Percentiles rank a stretch among this genome's conserved stretches.
Conservation (phyloP, 2,888 invertebrate species). For the Yponomeuta evonymella region DNA sequence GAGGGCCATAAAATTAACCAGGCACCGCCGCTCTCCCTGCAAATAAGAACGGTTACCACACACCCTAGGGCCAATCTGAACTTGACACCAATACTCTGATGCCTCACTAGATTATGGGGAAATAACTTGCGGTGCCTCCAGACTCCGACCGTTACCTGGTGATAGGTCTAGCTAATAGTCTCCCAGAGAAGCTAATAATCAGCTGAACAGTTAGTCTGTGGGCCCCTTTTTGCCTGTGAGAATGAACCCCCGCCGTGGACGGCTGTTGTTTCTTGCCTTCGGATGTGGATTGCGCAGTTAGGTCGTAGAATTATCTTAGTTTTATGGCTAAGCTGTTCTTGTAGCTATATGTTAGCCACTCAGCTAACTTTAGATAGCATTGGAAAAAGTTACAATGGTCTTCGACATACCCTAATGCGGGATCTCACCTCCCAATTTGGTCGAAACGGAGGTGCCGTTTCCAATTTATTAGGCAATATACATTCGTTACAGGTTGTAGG, state of each 20-base stretch:
- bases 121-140: constrained; percentile 40
- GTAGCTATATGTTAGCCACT: neutral
- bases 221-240: constrained; percentile 31
- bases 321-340: neutral
- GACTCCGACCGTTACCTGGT: constrained; percentile 48
- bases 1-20: neutral
- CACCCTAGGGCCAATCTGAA: constrained; percentile 16
- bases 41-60: constrained; percentile 15
- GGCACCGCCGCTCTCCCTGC: constrained; percentile 31
- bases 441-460: no score
- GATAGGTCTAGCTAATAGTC: constrained; percentile 57
- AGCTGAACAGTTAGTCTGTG: constrained; percentile 50
- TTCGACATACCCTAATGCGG: neutral
- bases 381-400: neutral
- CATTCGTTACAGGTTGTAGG: neutral
- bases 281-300: constrained; percentile 2
- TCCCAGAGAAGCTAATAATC: constrained; percentile 42
- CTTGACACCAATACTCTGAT: constrained; percentile 18
- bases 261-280: constrained; percentile 2
- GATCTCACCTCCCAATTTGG: no score
- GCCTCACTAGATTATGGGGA: constrained; percentile 37
- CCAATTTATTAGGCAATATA: constrained; percentile 1
- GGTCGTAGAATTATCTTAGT: neutral
- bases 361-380: neutral
- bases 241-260: constrained; percentile 10